Evolutionary conservation across 2,797 vertebrate species (phyloP), one percentile per base, ranked within the genome.

Genomic region (Margarornis squamiger): DNA sequence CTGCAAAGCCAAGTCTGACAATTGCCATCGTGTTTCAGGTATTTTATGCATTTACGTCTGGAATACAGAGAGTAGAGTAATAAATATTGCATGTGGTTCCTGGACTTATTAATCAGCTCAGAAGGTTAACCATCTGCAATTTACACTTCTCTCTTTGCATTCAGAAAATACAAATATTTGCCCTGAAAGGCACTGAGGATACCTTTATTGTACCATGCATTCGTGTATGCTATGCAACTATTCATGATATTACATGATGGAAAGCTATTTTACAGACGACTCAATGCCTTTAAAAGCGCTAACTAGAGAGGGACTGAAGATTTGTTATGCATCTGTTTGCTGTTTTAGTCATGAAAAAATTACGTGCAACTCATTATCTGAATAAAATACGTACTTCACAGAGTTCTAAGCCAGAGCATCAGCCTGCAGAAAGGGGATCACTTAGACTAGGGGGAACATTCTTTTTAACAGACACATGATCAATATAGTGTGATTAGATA

Each of bases 1-100:
- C 76, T 51, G 83, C 4, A 32, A 86, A 92, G 54, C 73, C 51
- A 68, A n/a, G 10, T 32, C 83, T 97, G 72, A 76, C 76, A 93
- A 82, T 58, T 91, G 59, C 71, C 77, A 2, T 94, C 80, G 78
- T 92, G 30, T 90, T 96, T 91, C 22, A 92, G 17, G 68, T 95
- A 36, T 95, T 95, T 93, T 89, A 41, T 79, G 30, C 34, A 65
- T 67, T 79, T 82, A 36, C 39, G 51, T 90, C 46, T 73, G 54
- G 93, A 88, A 90, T 79, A 89, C 15, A 74, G 80, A 94, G 75
- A 85, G 43, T 49, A 86, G 83, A 88, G 20, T 86, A 34, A 38
- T 88, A 93, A 95, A 90, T 96, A 76, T 23, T 87, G 29, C 30
- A 68, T n/a, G 19, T 88, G 14, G 12, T 71, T 46, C 78, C 39